Conservation (phyloP, 2,888 invertebrate genomes). For the Pardosa pseudoannulata region DNA sequence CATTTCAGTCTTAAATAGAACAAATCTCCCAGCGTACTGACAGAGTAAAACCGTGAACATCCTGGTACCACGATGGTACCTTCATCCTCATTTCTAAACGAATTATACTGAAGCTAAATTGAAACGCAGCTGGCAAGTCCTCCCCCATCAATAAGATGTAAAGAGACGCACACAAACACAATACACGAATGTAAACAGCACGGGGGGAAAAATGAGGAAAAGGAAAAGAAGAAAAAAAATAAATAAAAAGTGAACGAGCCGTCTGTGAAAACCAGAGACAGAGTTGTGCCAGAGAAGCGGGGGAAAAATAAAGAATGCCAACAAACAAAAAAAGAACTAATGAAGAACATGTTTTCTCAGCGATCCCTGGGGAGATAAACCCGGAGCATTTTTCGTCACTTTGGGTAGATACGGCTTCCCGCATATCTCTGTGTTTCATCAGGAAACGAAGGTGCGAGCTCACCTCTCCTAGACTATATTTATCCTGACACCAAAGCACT, state of each 20-base stretch:
- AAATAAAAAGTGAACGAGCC: background rate
- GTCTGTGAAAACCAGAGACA: background rate
- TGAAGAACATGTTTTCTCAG: slow-evolving; percentile 45
- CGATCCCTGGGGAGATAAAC: slow-evolving; percentile 20
- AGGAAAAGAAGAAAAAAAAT: background rate
- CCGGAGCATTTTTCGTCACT: slow-evolving; percentile 55
- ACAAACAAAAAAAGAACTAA: slow-evolving; percentile 35
- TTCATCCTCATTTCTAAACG: too few species aligned
- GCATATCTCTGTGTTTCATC: slow-evolving; percentile 57
- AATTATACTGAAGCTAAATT: too few species aligned
- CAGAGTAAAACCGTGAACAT: too few species aligned
- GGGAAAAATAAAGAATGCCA: background rate
- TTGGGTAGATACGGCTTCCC: slow-evolving; percentile 33
- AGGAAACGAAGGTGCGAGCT: slow-evolving; percentile 54
- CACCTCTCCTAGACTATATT: slow-evolving; percentile 58
- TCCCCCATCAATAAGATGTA: background rate
- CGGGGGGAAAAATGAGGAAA: too few species aligned
- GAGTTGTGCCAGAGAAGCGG: background rate
- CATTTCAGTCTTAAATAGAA: too few species aligned
- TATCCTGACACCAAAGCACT: slow-evolving; percentile 21
- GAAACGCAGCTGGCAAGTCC: background rate
- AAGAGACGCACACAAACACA: background rate
- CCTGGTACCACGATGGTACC: too few species aligned
- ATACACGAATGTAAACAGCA: slow-evolving; percentile 5
- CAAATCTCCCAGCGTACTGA: too few species aligned